Percentiles rank a stretch among this genome's conserved stretches.
phyloP scores from a whole-genome alignment of 2,797 vertebrate species.

The Xyrichtys novacula region DNA sequence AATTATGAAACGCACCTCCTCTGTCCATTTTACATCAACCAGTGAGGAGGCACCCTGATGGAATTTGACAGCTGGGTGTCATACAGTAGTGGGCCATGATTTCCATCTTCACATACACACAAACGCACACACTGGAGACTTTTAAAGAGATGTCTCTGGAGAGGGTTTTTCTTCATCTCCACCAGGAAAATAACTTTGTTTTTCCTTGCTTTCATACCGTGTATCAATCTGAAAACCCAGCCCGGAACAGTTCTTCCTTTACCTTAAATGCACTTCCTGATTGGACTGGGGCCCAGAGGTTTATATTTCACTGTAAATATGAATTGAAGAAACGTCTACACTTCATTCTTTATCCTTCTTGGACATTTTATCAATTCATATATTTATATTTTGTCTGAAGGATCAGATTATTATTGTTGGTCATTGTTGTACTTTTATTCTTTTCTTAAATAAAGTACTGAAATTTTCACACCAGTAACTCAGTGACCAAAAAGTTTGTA shows the following conservation, averaged over 20 bases:
- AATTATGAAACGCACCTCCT: constrained; percentile 42
- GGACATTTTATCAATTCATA: too few relatives aligned
- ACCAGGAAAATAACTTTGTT: not conserved
- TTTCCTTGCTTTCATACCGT: not conserved
- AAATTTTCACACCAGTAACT: too few relatives aligned
- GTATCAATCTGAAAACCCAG: not conserved
- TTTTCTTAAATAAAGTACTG: too few relatives aligned
- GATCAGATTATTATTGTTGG: too few relatives aligned
- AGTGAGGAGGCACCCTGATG: constrained; percentile 27
- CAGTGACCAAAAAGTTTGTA: too few relatives aligned
- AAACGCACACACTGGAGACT: not conserved
- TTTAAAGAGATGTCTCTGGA: not conserved
- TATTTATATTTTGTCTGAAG: too few relatives aligned
- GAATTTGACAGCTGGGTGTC: constrained; percentile 73
- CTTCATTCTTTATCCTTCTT: too few relatives aligned
- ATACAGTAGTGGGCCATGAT: constrained; percentile 26
- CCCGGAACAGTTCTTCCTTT: not conserved
- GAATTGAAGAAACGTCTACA: too few relatives aligned
- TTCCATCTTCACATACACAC: constrained; percentile 27
- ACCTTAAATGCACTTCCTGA: not conserved
- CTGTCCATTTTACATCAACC: constrained; percentile 40
- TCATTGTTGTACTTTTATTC: too few relatives aligned
- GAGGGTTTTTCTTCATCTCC: not conserved
- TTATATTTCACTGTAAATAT: too few relatives aligned
- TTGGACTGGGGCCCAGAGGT: not conserved